phyloP scores from a whole-genome alignment of 2,113 vertebrate genomes.

The Asarcornis scutulata region DNA sequence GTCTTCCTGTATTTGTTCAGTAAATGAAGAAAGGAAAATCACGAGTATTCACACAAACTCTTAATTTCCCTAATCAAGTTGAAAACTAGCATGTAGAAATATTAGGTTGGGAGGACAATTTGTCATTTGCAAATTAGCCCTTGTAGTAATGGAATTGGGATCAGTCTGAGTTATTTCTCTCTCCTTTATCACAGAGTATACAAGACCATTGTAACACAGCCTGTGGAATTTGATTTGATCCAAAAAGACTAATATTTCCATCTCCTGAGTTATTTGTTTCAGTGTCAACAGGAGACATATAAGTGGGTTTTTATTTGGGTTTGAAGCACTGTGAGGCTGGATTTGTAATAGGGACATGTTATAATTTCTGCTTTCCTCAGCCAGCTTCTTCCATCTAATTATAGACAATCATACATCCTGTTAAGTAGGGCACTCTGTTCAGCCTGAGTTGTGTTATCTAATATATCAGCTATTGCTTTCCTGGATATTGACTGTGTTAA shows the following conservation, averaged over 20 bases:
- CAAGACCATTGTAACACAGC: neutral
- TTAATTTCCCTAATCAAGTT: neutral
- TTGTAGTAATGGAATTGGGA: neutral
- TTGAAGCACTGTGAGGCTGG: neutral
- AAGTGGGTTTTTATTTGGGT: neutral
- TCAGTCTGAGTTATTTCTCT: neutral
- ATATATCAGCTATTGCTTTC: neutral
- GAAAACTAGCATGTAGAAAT: neutral
- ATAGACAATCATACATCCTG: neutral
- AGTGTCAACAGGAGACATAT: neutral
- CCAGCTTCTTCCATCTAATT: neutral
- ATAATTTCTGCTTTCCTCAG: neutral
- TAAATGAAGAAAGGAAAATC: neutral
- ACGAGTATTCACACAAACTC: neutral
- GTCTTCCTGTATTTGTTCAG: neutral
- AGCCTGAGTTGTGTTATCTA: constrained; percentile 1
- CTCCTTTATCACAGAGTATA: neutral
- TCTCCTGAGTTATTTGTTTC: neutral
- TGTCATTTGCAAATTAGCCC: neutral
- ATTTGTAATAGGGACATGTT: neutral
- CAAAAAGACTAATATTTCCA: neutral
- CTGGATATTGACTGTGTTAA: neutral
- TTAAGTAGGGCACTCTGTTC: constrained; percentile 13
- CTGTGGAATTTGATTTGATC: neutral
- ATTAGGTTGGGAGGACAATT: neutral